phyloP scores from a whole-genome alignment of 2,888 invertebrate species.

The Steromphala cineraria region DNA sequence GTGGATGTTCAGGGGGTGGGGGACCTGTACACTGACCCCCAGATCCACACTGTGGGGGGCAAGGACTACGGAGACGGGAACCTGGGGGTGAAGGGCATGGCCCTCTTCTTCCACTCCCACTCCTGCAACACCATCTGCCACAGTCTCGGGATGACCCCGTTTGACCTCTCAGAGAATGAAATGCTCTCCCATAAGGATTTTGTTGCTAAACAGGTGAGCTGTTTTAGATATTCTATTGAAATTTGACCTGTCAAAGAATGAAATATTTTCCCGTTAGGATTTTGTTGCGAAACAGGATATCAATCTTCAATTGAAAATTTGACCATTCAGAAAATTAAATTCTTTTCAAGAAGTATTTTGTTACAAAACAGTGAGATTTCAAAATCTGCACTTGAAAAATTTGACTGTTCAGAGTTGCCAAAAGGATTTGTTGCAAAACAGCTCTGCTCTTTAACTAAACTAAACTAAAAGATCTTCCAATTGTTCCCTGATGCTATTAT shows the following conservation, averaged over 20 bases:
- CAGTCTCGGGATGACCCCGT: slow-evolving; percentile 77
- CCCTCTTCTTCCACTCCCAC: slow-evolving; percentile 80
- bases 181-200: slow-evolving; percentile 47
- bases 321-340: too few relatives aligned
- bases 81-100: slow-evolving; percentile 79
- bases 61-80: slow-evolving; percentile 79
- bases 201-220: slow-evolving; percentile 52
- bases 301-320: too few relatives aligned
- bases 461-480: not conserved
- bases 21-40: slow-evolving; percentile 80
- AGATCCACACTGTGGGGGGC: slow-evolving; percentile 78
- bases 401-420: too few relatives aligned
- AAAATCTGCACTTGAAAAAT: too few relatives aligned
- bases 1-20: slow-evolving; percentile 80
- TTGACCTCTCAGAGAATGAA: slow-evolving; percentile 77
- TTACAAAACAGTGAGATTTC: too few relatives aligned
- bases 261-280: too few relatives aligned
- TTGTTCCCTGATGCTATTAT: not conserved
- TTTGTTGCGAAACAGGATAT: too few relatives aligned
- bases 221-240: not conserved
- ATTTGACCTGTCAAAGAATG: too few relatives aligned
- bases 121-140: slow-evolving; percentile 78
- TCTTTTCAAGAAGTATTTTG: too few relatives aligned
- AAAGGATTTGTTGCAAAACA: too few relatives aligned
- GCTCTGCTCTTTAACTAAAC: too few relatives aligned